Evolutionary conservation across 2,888 invertebrate species (phyloP), one percentile per base, ranked within the genome.

Genomic region (Epistrophe eligans): DNA sequence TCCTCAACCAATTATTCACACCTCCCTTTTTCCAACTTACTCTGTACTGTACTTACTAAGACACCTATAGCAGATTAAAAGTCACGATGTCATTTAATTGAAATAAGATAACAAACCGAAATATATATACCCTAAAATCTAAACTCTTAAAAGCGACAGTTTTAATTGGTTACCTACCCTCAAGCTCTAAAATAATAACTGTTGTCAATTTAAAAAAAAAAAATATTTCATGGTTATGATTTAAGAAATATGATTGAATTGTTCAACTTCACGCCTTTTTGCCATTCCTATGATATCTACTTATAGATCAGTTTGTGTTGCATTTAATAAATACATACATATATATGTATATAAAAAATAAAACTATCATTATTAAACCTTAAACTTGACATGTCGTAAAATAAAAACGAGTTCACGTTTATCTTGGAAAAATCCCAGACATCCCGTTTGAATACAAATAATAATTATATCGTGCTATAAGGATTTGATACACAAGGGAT

Each of bases 391-490:
- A 10, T 19, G 19, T 24, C 10, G 48, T 48, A n/a, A 43, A n/a
- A 64, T 8, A 43, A 15, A 62, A 45, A 64, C 45, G 4, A n/a
- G 64, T 64, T 64, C 19, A 3, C 17, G 4, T 32, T 38, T 11
- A 35, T 17, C 19, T 40, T 62, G 40, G 35, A 64, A 28, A 64
- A 48, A 19, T 15, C 11, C 43, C 43, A 28, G 10, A 4, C 19
- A 40, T 43, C 60, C 60, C 19, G 58, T 35, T 60, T 19, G 40
- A 40, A 45, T 17, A 17, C 28, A 64, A 32, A 64, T 24, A 28
- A 28, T 3, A 24, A 24, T 24, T 60, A 43, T 45, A 45, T 32
- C 45, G 32, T 64, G 45, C 32, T 17, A 45, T 32, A 17, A 6
- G 7, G 45, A 32, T 64, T 58, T 58, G 58, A 45, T 28, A 45